A percentile compares a stretch with the other conserved stretches of the same genome.
These are phyloP conservation scores for Bovichtus variegatus DNA, from an alignment of 2,797 vertebrate species.

Conservation along the genomic window DNA sequence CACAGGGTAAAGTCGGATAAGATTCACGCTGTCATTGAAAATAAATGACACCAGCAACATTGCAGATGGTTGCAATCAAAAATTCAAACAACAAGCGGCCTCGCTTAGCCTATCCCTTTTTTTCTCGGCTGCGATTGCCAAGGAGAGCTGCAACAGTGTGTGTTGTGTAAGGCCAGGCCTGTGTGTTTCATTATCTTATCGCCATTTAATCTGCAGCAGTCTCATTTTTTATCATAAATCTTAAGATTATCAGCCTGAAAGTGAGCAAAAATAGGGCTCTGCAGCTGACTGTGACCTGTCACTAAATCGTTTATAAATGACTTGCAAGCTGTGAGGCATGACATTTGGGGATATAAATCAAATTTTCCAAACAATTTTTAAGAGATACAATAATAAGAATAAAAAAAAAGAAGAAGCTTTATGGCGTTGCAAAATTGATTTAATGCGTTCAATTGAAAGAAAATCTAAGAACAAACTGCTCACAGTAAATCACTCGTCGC, in stretches of 20 bases:
- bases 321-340: constrained; percentile 66
- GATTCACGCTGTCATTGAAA: constrained; percentile 80
- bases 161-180: constrained; percentile 73
- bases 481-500: constrained; percentile 65
- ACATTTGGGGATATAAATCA: constrained; percentile 70
- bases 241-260: constrained; percentile 68
- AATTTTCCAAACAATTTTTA: constrained; percentile 67
- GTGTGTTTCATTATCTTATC: constrained; percentile 82
- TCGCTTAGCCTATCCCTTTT: constrained; percentile 71
- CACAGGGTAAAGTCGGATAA: constrained; percentile 70
- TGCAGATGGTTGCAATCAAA: constrained; percentile 85
- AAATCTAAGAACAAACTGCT: constrained; percentile 54
- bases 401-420: constrained; percentile 33
- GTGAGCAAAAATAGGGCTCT: constrained; percentile 66
- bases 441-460: constrained; percentile 56
- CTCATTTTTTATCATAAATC: constrained; percentile 81
- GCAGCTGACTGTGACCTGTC: constrained; percentile 69
- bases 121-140: constrained; percentile 66
- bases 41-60: constrained; percentile 79
- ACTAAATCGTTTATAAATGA: constrained; percentile 70
- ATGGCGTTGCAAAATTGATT: constrained; percentile 61
- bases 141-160: constrained; percentile 72
- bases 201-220: constrained; percentile 78
- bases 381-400: constrained; percentile 59
- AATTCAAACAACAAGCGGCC: constrained; percentile 81